phyloP scores from a whole-genome alignment of 2,888 invertebrate species.

The Leptopilina myrica region DNA sequence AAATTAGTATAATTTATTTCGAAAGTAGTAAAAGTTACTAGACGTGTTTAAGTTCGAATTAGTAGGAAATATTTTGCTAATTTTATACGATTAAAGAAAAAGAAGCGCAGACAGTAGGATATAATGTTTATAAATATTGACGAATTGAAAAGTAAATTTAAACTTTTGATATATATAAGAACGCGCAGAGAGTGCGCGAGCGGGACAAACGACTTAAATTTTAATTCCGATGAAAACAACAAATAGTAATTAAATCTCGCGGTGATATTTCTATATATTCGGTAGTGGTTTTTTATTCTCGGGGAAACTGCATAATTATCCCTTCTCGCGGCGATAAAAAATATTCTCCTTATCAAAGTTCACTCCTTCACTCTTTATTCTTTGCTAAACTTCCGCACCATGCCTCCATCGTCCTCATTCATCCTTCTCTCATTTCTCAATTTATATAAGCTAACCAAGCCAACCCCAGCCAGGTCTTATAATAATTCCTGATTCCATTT shows the following conservation, averaged over 20 bases:
- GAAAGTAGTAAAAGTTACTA: no score
- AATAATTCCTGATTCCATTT: constrained; percentile 74
- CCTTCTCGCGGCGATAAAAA: constrained; percentile 56
- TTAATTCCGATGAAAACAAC: constrained; percentile 44
- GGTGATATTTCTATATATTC: constrained; percentile 50
- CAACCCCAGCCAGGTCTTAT: constrained; percentile 69
- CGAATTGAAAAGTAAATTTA: no score
- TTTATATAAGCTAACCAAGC: constrained; percentile 65
- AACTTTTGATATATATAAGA: no score
- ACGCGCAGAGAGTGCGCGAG: no score
- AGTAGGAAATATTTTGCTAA: no score
- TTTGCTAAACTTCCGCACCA: background rate
- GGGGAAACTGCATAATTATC: constrained; percentile 64
- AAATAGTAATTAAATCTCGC: constrained; percentile 52
- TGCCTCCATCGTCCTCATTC: constrained; percentile 21
- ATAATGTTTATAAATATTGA: no score
- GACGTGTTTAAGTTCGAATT: no score
- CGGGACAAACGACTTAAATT: background rate
- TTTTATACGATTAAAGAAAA: no score
- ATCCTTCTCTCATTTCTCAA: constrained; percentile 58
- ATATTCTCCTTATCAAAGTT: constrained; percentile 56
- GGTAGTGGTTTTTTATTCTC: constrained; percentile 39
- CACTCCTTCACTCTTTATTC: constrained; percentile 35
- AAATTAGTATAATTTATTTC: no score
- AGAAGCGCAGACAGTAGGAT: no score